These are phyloP conservation scores for Sthenelais limicola DNA, from an alignment of 2,888 invertebrate genomes.

Conservation along the genomic window DNA sequence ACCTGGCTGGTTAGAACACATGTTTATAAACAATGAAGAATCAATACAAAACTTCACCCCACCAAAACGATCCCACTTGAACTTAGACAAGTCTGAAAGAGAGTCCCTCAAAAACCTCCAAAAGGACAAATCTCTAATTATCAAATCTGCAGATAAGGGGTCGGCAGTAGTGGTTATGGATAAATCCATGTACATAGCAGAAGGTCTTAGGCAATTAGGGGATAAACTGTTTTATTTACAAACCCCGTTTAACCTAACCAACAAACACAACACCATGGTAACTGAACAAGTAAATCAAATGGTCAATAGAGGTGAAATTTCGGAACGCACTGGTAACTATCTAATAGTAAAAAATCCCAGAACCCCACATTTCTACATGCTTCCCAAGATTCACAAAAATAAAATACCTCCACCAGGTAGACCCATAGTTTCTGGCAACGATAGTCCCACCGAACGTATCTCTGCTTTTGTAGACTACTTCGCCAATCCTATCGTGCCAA, in stretches of 20 bases:
- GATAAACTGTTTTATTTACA: neutral
- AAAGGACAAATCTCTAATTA: neutral
- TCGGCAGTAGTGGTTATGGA: neutral
- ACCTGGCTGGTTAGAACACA: too few species aligned
- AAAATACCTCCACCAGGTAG: slow-evolving; percentile 7
- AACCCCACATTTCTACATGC: slow-evolving; percentile 2
- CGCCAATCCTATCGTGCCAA: slow-evolving; percentile 2
- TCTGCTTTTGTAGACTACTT: slow-evolving; percentile 5
- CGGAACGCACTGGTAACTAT: too few species aligned
- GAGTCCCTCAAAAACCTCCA: neutral
- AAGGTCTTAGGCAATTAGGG: neutral
- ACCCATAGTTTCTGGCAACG: slow-evolving; percentile 15
- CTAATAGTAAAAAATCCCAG: too few species aligned
- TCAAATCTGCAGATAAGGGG: slow-evolving; percentile 14
- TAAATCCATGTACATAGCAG: neutral
- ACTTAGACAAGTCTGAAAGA: neutral
- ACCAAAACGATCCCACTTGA: neutral
- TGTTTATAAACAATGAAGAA: neutral
- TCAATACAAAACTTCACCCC: neutral
- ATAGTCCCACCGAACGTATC: slow-evolving; percentile 10
- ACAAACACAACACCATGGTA: too few species aligned
- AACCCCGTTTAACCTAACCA: neutral
- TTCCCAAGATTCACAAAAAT: slow-evolving; percentile 26
- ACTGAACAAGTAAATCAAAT: too few species aligned
- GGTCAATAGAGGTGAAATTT: too few species aligned